Evolutionary conservation across 2,797 vertebrate genomes (phyloP), one percentile per base, ranked within the genome.

Genomic region (Halcyon badia): DNA sequence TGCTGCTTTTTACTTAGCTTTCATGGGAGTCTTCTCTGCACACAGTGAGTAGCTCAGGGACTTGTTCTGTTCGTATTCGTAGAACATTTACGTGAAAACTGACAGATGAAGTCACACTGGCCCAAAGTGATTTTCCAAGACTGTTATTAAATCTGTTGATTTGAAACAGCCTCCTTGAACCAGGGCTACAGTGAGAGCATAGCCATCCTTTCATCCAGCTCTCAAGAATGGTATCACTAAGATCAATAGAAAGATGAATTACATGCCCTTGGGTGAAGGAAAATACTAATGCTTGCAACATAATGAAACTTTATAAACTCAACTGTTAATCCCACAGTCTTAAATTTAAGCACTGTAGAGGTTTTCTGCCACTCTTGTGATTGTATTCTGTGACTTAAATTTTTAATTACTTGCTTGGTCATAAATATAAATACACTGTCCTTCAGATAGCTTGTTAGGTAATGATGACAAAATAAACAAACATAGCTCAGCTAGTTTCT

Each of bases 401-500:
- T 91, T 93, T 90, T 89, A 81, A 96, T 97, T 84, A 79, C 51
- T 81, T 87, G 62, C 65, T 91, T 51, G 90, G 68, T 18, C 17
- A 4, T 46, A 56, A 48, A 57, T 92, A 78, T 39, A 92, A 93
- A 91, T 66, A 85, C 22, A 28, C 21, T 57, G 15, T 46, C 41
- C 60, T 88, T 71, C 73, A 87, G 85, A 80, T 14, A 91, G 60
- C 39, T 84, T 68, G 37, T 60, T 78, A 75, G 89, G 75, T 73
- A 72, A 56, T 5, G 16, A 92, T 8, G 25, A 28, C 49, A 87
- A 89, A 80, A 82, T 41, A 81, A 86, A 51, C 39, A 77, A 81
- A 54, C 33, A 42, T 4, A 70, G 66, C 77, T 49, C 35, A 73
- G 61, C 79, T 18, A 54, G 57, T 41, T 77, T 65, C 46, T 24